Conservation (phyloP, 2,888 invertebrate genomes). For the Anagyrus pseudococci region DNA sequence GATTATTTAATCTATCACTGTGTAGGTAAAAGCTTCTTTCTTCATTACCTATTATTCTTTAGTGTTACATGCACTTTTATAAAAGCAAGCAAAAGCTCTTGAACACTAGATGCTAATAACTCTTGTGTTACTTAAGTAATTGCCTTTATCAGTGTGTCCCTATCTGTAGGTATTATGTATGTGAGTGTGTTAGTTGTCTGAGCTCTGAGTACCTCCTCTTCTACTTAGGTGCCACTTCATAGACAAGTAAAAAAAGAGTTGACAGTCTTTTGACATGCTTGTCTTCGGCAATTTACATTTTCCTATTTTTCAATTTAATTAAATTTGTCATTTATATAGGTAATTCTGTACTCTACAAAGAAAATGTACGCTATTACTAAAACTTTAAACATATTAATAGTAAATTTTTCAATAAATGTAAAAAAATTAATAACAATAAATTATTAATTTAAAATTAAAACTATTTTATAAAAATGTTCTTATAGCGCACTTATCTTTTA, state of each 20-base stretch:
- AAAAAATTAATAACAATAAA: no score
- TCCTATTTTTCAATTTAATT: no score
- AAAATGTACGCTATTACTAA: no score
- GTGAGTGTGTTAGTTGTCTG: neutral
- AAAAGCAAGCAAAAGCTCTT: neutral
- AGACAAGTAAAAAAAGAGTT: slow-evolving; percentile 12
- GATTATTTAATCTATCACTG: no score
- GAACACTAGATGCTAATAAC: slow-evolving; percentile 8
- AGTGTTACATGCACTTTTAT: neutral
- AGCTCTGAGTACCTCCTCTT: neutral
- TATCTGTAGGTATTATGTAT: slow-evolving; percentile 9
- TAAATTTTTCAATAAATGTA: no score
- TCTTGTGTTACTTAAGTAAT: slow-evolving; percentile 5
- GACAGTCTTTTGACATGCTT: slow-evolving; percentile 18
- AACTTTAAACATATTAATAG: no score
- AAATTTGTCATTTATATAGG: no score
- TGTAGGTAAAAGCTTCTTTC: neutral
- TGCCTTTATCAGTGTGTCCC: slow-evolving; percentile 15
- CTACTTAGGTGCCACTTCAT: slow-evolving; percentile 15
- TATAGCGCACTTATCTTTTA: no score
- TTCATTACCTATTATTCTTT: neutral
- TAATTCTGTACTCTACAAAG: no score
- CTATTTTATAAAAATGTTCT: no score
- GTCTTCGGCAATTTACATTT: no score
- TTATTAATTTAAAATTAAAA: no score